phyloP scores from a whole-genome alignment of 2,888 invertebrate species.

The Drosophila peninsularis region DNA sequence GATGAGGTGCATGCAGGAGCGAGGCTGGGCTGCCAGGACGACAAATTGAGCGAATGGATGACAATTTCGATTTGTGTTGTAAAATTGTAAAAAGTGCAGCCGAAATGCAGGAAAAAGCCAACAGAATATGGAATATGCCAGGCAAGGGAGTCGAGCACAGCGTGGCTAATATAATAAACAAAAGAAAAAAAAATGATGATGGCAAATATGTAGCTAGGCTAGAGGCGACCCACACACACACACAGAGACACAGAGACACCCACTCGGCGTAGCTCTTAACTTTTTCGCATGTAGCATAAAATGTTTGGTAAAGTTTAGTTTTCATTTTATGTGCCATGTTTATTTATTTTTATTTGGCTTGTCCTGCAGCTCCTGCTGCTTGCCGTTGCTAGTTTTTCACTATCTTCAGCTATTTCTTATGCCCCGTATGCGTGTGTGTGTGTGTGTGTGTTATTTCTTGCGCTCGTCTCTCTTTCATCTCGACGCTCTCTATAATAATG shows the following conservation, averaged over 20 bases:
- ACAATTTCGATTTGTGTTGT: conserved; percentile 81
- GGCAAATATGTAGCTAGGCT: conserved; percentile 18
- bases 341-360: conserved; percentile 79
- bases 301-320: conserved; percentile 76
- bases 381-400: conserved; percentile 50
- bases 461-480: conserved; percentile 7
- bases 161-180: conserved; percentile 36
- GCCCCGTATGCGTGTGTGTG: neutral
- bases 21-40: conserved; percentile 60
- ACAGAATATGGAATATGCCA: conserved; percentile 35
- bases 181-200: conserved; percentile 1
- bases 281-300: conserved; percentile 64
- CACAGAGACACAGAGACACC: neutral
- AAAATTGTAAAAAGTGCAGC: conserved; percentile 77
- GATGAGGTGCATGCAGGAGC: conserved; percentile 45
- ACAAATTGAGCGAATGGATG: conserved; percentile 83
- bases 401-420: conserved; percentile 63
- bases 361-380: conserved; percentile 23
- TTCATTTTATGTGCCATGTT: conserved; percentile 79
- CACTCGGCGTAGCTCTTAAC: conserved; percentile 41
- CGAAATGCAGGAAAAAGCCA: conserved; percentile 53
- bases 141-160: conserved; percentile 2
- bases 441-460: conserved; percentile 16
- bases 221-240: conserved; percentile 15
- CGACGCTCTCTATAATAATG: conserved; percentile 32